Conservation (phyloP, 2,797 vertebrate genomes). For the Streptopelia turtur region DNA sequence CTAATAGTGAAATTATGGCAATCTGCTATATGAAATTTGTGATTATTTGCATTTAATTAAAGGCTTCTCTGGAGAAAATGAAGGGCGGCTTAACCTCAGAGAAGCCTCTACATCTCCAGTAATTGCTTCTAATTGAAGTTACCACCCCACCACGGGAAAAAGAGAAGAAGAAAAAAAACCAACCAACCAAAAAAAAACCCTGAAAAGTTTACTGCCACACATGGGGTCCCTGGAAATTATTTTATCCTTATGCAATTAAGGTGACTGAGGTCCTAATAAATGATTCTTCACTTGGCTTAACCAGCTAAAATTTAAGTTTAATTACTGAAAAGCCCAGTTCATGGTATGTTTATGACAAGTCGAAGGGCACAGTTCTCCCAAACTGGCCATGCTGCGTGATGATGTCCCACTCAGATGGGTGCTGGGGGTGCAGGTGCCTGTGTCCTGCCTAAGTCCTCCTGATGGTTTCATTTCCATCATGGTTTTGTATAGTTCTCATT, state of each 20-base stretch:
- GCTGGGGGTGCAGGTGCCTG: fast-evolving
- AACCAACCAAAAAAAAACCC: background rate
- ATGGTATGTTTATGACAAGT: slow-evolving; percentile 18
- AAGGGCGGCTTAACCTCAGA: slow-evolving; percentile 70
- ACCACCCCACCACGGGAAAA: slow-evolving; percentile 9
- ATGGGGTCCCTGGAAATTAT: slow-evolving; percentile 38
- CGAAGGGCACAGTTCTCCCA: background rate
- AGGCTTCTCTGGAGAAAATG: slow-evolving; percentile 69
- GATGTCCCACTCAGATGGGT: background rate
- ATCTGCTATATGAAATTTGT: slow-evolving; percentile 71
- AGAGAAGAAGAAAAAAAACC: fast-evolving
- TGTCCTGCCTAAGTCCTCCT: background rate
- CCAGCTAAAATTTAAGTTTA: slow-evolving; percentile 48
- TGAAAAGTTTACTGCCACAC: slow-evolving; percentile 57
- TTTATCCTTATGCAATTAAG: slow-evolving; percentile 47
- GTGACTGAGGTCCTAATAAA: slow-evolving; percentile 28
- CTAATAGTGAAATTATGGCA: slow-evolving; percentile 61
- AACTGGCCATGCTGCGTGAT: background rate
- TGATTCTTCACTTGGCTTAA: slow-evolving; percentile 35
- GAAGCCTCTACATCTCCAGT: slow-evolving; percentile 60
- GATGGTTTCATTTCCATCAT: background rate
- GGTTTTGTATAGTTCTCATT: background rate
- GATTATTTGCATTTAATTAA: slow-evolving; percentile 79
- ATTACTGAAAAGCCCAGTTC: slow-evolving; percentile 53
- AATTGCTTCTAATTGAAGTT: slow-evolving; percentile 75